Percentiles rank a stretch among this genome's conserved stretches.
These are phyloP conservation scores for Cyprinodon variegatus DNA, from an alignment of 2,113 vertebrate species.

Conservation along the genomic window DNA sequence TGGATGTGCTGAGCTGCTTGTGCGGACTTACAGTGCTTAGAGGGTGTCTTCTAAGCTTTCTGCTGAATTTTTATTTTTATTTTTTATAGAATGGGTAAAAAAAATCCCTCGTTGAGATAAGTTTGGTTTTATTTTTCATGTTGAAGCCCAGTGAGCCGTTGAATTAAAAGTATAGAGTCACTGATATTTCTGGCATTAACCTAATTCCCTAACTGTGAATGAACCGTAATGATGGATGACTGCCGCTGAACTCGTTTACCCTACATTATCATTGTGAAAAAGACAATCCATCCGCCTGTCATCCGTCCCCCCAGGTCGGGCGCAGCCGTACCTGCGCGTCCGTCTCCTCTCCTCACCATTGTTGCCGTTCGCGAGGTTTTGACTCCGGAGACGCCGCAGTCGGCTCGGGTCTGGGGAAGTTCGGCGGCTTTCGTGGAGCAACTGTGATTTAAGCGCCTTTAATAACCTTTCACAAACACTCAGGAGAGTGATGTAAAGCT, in stretches of 20 bases:
- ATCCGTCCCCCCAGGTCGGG: slow-evolving; percentile 27
- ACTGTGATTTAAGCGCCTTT: slow-evolving; percentile 75
- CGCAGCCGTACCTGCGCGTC: slow-evolving; percentile 15
- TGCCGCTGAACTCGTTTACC: slow-evolving; percentile 59
- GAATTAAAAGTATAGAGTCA: background rate
- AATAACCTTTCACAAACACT: slow-evolving; percentile 81
- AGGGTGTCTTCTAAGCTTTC: background rate
- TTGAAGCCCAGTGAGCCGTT: too few relatives aligned
- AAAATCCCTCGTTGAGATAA: background rate
- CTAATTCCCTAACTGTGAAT: slow-evolving; percentile 10
- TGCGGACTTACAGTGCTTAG: background rate
- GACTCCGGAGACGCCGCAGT: slow-evolving; percentile 14
- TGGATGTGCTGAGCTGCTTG: slow-evolving; percentile 14
- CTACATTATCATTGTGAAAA: slow-evolving; percentile 51
- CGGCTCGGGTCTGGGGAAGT: slow-evolving; percentile 48
- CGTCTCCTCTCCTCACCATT: slow-evolving; percentile 1
- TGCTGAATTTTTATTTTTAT: too few relatives aligned
- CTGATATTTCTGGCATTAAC: slow-evolving; percentile 22
- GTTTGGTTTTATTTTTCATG: background rate
- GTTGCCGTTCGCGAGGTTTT: background rate
- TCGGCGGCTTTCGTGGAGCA: slow-evolving; percentile 54
- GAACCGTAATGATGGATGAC: slow-evolving; percentile 54
- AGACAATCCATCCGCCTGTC: slow-evolving; percentile 44
- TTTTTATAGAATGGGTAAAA: background rate
- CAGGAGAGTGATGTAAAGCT: slow-evolving; percentile 74